Base-by-base conservation (phyloP, 2,797 vertebrate genomes). In the Gallirallus australis region DNA sequence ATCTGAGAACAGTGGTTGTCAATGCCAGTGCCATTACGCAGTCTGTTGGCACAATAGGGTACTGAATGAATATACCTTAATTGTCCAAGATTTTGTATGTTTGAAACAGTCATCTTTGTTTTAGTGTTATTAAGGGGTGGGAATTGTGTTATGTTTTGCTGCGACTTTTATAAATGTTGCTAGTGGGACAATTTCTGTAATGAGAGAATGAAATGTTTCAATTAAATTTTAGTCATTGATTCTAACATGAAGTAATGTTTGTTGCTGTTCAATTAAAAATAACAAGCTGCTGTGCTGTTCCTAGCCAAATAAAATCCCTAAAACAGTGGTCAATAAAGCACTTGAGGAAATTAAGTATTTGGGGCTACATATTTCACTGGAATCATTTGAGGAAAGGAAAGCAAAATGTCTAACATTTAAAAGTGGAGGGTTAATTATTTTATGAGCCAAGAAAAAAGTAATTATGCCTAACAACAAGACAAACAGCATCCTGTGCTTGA, bases 221-320 rank as follows among this genome's bases (percentile, higher is more conserved):
- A 86, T 90, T 96, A 92, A 83, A 66, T 84, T 96, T 95, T 97
- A 91, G 65, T 90, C 75, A 94, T 92, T 89, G 95, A 94, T 96
- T 94, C 54, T 87, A 95, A 76, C 24, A 50, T 56, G 79, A 63
- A 91, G 68, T 81, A 94, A 95, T 86, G 59, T 77, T 83, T 28
- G 40, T 92, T 80, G 69, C 47, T 94, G 77, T 96, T 98, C 76
- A 93, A 61, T 97, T 97, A 96, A 97, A 97, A 97, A 95, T 92
- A 97, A 95, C 90, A 97, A 96, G 79, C 73, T 95, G 27, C 59
- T 93, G 12, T 76, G 73, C 60, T 95, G 17, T 85, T 90, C 63
- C 30, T 78, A 93, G 71, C 71, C 83, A 96, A 96, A 90, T 84
- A 68, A 88, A 94, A 95, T 92, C 56, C 88, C 37, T 65, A 40